phyloP scores from a whole-genome alignment of 2,797 vertebrate species.

The Kryptolebias ocellatus region DNA sequence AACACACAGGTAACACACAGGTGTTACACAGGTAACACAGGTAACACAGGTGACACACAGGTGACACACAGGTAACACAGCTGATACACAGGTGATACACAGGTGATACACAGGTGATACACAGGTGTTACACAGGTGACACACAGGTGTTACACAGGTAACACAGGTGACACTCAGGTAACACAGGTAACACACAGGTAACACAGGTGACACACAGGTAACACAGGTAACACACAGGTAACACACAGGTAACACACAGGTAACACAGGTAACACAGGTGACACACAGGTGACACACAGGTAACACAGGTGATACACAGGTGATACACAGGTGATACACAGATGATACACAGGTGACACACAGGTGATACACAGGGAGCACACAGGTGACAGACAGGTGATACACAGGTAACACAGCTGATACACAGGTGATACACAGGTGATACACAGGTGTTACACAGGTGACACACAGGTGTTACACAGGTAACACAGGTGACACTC shows the following conservation, averaged over 20 bases:
- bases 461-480: too few species aligned
- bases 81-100: fast-evolving
- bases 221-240: fast-evolving
- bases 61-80: conserved; percentile 8
- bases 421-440: not conserved
- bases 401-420: too few species aligned
- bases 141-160: fast-evolving
- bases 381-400: too few species aligned
- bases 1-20: fast-evolving
- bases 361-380: not conserved
- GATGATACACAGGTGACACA: not conserved
- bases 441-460: not conserved
- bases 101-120: conserved; percentile 22
- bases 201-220: not conserved
- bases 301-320: fast-evolving
- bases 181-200: conserved; percentile 9
- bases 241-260: conserved; percentile 19
- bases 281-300: fast-evolving
- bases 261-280: not conserved
- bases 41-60: not conserved
- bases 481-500: too few species aligned
- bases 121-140: fast-evolving
- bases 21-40: not conserved
- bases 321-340: fast-evolving
- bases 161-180: not conserved